phyloP scores from a whole-genome alignment of 2,888 invertebrate species.

The Dendrolimus pini region DNA sequence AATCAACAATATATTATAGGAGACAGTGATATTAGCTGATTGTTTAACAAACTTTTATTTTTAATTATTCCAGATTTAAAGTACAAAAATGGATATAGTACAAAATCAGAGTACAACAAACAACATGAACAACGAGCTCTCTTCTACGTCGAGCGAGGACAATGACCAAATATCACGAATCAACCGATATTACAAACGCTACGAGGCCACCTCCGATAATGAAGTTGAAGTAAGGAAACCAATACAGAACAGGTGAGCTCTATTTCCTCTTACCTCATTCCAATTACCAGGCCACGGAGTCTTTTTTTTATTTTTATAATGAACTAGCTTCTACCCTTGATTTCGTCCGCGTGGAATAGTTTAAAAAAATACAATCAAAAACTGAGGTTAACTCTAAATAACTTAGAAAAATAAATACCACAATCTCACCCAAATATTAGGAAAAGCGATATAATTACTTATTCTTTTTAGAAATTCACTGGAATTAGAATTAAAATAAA shows the following conservation, averaged over 20 bases:
- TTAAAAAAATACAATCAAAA: no score
- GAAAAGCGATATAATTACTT: no score
- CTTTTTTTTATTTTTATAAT: no score
- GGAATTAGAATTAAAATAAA: no score
- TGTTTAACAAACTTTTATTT: background rate
- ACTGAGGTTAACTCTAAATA: no score
- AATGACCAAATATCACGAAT: conserved; percentile 22
- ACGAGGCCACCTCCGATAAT: conserved; percentile 47
- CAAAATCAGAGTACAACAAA: conserved; percentile 37
- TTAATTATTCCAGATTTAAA: background rate
- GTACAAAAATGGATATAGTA: conserved; percentile 45
- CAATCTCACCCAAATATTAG: no score
- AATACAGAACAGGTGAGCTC: conserved; percentile 10
- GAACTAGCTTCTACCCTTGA: no score
- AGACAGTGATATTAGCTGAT: background rate
- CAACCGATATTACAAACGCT: conserved; percentile 46
- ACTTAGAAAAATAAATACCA: no score
- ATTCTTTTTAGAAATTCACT: no score
- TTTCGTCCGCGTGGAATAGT: no score
- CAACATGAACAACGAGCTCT: conserved; percentile 52
- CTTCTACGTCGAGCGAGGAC: conserved; percentile 56
- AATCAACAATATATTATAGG: background rate
- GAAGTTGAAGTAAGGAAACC: conserved; percentile 34
- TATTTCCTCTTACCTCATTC: no score
- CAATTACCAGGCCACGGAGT: no score